A percentile compares a stretch with the other conserved stretches of the same genome.
These are phyloP conservation scores for Micromussa lordhowensis DNA, from an alignment of 92 coral and sea anemone species.

Conservation along the genomic window DNA sequence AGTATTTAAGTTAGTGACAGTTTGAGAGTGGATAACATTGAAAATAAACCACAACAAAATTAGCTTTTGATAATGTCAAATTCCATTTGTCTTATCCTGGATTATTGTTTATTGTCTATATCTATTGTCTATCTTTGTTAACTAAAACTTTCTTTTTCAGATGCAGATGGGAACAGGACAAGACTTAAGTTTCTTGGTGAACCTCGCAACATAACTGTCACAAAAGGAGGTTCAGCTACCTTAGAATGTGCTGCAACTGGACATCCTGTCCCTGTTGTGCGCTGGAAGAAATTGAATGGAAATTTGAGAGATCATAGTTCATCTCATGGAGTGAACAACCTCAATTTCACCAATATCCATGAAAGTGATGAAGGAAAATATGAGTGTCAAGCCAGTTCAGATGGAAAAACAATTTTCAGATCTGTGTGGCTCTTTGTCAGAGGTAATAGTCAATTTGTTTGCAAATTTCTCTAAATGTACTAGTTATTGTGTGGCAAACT, in stretches of 20 bases:
- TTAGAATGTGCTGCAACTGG: constrained; percentile 88
- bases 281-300: constrained; percentile 70
- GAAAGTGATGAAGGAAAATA: constrained; percentile 80
- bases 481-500: neutral
- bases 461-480: neutral
- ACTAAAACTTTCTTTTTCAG: neutral
- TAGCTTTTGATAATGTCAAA: no score
- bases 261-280: constrained; percentile 68
- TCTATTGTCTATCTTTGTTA: neutral
- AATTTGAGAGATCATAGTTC: neutral
- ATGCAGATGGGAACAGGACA: neutral
- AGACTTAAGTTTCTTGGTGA: constrained; percentile 22
- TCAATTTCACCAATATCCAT: constrained; percentile 52
- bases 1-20: neutral
- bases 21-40: neutral
- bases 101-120: neutral
- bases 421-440: constrained; percentile 75
- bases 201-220: constrained; percentile 67
- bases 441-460: constrained; percentile 51
- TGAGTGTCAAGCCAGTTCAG: constrained; percentile 74
- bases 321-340: constrained; percentile 62
- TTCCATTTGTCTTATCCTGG: neutral
- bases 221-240: constrained; percentile 56
- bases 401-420: constrained; percentile 69
- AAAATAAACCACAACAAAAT: neutral